Base-by-base conservation (phyloP, 2,113 vertebrate genomes). In the Coptodon rendalli region DNA sequence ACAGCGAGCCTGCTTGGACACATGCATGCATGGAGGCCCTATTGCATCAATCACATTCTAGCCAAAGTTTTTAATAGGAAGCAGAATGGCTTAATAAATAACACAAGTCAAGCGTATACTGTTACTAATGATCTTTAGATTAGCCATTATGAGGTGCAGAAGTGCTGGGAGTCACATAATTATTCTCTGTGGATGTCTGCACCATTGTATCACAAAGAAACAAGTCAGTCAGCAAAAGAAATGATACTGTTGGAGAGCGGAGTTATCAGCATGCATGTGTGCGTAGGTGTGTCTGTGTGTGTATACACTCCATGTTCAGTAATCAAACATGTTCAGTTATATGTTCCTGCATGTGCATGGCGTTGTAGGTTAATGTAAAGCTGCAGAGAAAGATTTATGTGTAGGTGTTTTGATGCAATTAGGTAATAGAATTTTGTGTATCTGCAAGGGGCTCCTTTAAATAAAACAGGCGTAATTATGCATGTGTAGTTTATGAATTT, bases 71-170 rank as follows among this genome's bases (percentile, higher is more conserved):
- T 95, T 94, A 95, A 94, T 95, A 91, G 83, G 90, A 95, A 95
- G 92, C 87, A 92, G 84, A 90, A 87, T 6, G 1, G 80, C 85
- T 85, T 93, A 94, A 96, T 95, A 95, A 96, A 95, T 96, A 94
- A 90, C 80, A 83, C 90, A 92, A 91, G 80, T 92, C 94, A 89
- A 82, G 89, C 92, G 40, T 96, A 95, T 95, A 84, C 93, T 82
- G 81, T 89, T 92, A 91, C 91, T 96, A 94, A 95, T 95, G 92
- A 88, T 95, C 92, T 96, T 91, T 93, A 96, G 93, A 95, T 95
- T 94, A 93, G 95, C 83, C 87, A 86, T 96, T 94, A 96, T 93
- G 94, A 92, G 93, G 85, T 95, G 95, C 86, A 90, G 95, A 92
- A 90, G 92, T 82, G 89, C 93, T 91, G 63, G 66, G 93, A 94